phyloP scores from a whole-genome alignment of 2,113 vertebrate species.

The Callorhinus ursinus region DNA sequence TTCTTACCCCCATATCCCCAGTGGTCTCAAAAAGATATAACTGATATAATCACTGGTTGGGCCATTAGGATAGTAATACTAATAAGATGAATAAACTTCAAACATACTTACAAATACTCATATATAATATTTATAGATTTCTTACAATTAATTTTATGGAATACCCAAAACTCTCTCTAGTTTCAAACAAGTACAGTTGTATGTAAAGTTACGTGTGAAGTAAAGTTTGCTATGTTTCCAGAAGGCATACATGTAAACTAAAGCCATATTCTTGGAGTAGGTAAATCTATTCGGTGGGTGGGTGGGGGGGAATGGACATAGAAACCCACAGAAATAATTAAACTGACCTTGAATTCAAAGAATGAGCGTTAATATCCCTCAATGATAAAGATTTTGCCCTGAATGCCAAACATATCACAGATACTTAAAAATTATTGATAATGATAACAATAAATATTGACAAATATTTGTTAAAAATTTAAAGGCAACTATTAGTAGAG shows the following conservation, averaged over 20 bases:
- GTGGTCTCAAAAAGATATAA: background rate
- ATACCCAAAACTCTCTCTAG: background rate
- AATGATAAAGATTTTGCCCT: background rate
- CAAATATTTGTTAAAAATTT: conserved; percentile 5
- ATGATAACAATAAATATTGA: background rate
- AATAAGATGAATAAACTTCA: conserved; percentile 17
- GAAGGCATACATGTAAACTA: background rate
- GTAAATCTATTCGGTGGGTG: background rate
- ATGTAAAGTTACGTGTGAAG: background rate
- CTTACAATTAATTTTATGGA: conserved; percentile 12
- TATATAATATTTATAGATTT: background rate
- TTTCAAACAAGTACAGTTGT: background rate
- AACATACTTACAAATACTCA: background rate
- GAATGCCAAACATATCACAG: background rate
- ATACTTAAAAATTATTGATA: background rate
- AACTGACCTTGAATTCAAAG: conserved; percentile 15
- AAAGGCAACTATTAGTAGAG: background rate
- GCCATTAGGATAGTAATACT: background rate
- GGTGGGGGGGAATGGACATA: background rate
- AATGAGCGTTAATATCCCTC: background rate
- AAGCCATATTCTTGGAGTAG: background rate
- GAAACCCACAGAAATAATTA: conserved; percentile 10
- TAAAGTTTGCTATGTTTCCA: conserved; percentile 22
- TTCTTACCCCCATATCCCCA: background rate
- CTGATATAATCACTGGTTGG: background rate